phyloP scores from a whole-genome alignment of 2,888 invertebrate species.

The Notodonta ziczac region DNA sequence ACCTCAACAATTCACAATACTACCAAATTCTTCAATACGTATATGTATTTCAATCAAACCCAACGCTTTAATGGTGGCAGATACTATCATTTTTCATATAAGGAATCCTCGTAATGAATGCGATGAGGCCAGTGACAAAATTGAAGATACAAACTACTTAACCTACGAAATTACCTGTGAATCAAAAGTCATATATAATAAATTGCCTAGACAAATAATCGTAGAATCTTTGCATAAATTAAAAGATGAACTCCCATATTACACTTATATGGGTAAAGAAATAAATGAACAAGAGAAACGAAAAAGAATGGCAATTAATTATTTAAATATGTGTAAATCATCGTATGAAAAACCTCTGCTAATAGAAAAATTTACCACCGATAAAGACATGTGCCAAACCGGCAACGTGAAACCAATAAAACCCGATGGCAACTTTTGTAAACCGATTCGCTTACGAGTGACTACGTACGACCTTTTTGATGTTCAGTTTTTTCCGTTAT shows the following conservation, averaged over 20 bases:
- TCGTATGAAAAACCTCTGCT: constrained; percentile 37
- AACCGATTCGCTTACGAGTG: constrained; percentile 36
- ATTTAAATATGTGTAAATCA: constrained; percentile 53
- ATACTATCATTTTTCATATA: constrained; percentile 57
- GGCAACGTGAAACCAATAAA: constrained; percentile 30
- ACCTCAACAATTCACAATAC: constrained; percentile 65
- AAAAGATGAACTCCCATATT: constrained; percentile 51
- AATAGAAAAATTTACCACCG: constrained; percentile 46
- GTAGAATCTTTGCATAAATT: constrained; percentile 70
- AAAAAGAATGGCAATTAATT: constrained; percentile 46
- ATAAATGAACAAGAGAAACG: constrained; percentile 19
- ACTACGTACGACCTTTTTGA: constrained; percentile 59
- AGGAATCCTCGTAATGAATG: constrained; percentile 56
- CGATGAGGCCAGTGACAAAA: constrained; percentile 26
- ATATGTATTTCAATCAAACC: constrained; percentile 62
- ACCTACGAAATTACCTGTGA: constrained; percentile 54
- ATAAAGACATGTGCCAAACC: constrained; percentile 50
- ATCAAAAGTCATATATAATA: constrained; percentile 54
- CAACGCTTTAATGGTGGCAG: constrained; percentile 54
- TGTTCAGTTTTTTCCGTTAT: constrained; percentile 57
- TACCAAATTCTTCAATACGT: constrained; percentile 60
- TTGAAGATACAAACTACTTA: constrained; percentile 51
- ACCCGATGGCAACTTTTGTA: constrained; percentile 52
- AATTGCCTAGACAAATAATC: constrained; percentile 35
- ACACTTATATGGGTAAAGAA: constrained; percentile 57